phyloP scores from a whole-genome alignment of 2,797 vertebrate genomes.

The Gadopsis marmoratus region DNA sequence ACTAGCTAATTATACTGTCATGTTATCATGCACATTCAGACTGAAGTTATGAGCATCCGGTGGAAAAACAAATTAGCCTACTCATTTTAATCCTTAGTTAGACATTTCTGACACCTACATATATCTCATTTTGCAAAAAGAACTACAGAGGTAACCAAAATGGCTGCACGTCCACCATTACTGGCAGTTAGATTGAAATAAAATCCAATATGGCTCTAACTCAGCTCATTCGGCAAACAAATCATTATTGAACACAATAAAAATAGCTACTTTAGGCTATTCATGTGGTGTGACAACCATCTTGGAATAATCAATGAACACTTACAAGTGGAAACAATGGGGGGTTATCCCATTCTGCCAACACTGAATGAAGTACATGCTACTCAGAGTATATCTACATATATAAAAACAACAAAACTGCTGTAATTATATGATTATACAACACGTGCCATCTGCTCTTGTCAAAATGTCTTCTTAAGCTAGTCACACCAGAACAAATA shows the following conservation, averaged over 20 bases:
- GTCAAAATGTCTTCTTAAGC: no score
- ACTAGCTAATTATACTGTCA: not conserved
- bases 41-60: not conserved
- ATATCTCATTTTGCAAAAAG: not conserved
- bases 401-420: no score
- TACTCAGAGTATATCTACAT: no score
- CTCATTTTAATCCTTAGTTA: not conserved
- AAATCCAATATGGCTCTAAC: not conserved
- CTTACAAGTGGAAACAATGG: not conserved
- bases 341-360: not conserved
- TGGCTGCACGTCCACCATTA: not conserved
- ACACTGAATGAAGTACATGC: not conserved
- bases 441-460: no score
- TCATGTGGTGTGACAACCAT: no score
- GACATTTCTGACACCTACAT: not conserved
- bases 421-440: no score
- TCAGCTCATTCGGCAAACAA: not conserved
- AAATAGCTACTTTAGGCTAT: not conserved
- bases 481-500: no score
- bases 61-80: not conserved
- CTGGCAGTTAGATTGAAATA: no score
- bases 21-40: not conserved
- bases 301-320: not conserved
- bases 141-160: not conserved
- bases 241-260: not conserved